Percentiles rank a stretch among this genome's conserved stretches.
phyloP scores from a whole-genome alignment of 1,140 invertebrate species.

The Oryctes rhinoceros region DNA sequence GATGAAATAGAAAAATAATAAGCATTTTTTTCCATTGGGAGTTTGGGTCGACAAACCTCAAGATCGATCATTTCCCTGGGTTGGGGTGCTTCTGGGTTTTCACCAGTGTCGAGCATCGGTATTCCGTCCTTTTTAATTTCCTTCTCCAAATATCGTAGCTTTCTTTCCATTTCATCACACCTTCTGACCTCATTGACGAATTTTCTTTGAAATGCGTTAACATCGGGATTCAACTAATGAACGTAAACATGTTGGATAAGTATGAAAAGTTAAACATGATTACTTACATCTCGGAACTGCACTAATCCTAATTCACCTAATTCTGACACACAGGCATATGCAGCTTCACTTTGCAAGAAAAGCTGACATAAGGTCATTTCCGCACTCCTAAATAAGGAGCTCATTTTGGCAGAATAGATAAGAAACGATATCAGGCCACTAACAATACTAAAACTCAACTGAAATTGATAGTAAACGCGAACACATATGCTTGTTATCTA shows the following conservation, averaged over 20 bases:
- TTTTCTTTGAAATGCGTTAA: constrained; percentile 95
- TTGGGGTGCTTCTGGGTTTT: constrained; percentile 97
- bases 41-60: constrained; percentile 71
- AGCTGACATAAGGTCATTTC: constrained; percentile 92
- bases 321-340: constrained; percentile 92
- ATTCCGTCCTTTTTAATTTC: constrained; percentile 98
- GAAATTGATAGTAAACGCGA: background rate
- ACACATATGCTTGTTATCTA: constrained; percentile 3
- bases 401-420: constrained; percentile 64
- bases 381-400: constrained; percentile 85
- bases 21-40: background rate
- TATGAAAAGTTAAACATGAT: constrained; percentile 35
- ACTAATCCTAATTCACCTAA: constrained; percentile 92
- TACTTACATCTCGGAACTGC: constrained; percentile 90
- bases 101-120: constrained; percentile 95
- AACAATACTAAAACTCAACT: constrained; percentile 13
- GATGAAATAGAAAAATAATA: background rate
- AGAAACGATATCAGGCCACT: background rate
- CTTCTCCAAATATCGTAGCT: constrained; percentile 94
- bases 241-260: background rate
- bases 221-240: constrained; percentile 87
- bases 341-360: constrained; percentile 91
- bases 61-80: constrained; percentile 99
- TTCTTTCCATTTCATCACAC: constrained; percentile 96
- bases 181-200: constrained; percentile 94